phyloP scores from a whole-genome alignment of 2,797 vertebrate genomes.

The Sebastes baramenuke region DNA sequence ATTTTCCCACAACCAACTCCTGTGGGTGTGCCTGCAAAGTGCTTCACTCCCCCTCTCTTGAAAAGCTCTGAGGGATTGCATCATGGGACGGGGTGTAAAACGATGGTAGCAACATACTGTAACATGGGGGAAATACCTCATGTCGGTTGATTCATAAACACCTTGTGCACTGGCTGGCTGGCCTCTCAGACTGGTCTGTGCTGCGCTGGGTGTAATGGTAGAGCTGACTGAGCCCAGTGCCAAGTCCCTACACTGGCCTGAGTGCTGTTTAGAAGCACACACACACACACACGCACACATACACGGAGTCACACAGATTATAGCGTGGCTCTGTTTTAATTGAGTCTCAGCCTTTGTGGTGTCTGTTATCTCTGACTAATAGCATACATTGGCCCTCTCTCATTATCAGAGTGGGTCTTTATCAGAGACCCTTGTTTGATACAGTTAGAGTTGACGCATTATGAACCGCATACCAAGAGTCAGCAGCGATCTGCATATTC shows the following conservation, averaged over 20 bases:
- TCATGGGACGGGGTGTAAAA: constrained; percentile 71
- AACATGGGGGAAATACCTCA: constrained; percentile 77
- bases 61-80: constrained; percentile 73
- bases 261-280: constrained; percentile 13
- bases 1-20: constrained; percentile 69
- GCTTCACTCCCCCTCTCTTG: constrained; percentile 63
- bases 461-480: constrained; percentile 82
- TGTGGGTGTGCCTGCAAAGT: constrained; percentile 78
- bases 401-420: constrained; percentile 79
- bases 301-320: constrained; percentile 45
- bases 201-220: constrained; percentile 39
- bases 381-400: constrained; percentile 76
- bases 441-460: constrained; percentile 81
- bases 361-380: constrained; percentile 78
- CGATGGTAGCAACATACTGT: constrained; percentile 71
- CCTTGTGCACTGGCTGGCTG: constrained; percentile 46
- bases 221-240: constrained; percentile 21
- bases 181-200: constrained; percentile 32
- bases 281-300: constrained; percentile 18
- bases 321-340: constrained; percentile 75
- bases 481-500: constrained; percentile 88
- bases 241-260: constrained; percentile 34
- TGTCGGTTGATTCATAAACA: constrained; percentile 77
- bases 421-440: constrained; percentile 82
- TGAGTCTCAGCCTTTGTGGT: constrained; percentile 73